Conservation (phyloP, 1,140 invertebrate genomes). For the Bombus superbus region DNA sequence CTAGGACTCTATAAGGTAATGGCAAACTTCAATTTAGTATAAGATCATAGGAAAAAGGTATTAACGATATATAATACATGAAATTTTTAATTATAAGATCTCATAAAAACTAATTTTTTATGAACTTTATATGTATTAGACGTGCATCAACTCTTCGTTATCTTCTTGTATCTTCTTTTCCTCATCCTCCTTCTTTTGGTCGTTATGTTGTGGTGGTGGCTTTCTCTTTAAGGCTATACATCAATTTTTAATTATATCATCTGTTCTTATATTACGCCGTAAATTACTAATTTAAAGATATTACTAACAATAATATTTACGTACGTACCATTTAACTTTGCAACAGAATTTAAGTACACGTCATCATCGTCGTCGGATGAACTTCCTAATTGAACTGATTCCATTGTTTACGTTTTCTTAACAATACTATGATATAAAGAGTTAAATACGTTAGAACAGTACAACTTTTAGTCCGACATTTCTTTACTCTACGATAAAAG, state of each 20-base stretch:
- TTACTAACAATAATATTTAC: not conserved
- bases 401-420: slow-evolving; percentile 33
- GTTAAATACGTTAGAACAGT: no score
- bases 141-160: not conserved
- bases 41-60: slow-evolving; percentile 9
- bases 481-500: not conserved
- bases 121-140: slow-evolving; percentile 22
- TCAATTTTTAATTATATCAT: not conserved
- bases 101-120: slow-evolving; percentile 14
- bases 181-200: not conserved
- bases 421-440: no score
- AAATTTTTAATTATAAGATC: not conserved
- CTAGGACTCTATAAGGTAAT: not conserved
- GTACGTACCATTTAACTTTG: slow-evolving; percentile 60
- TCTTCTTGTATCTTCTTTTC: not conserved
- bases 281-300: not conserved
- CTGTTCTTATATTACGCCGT: not conserved
- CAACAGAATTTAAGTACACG: slow-evolving; percentile 63
- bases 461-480: not conserved
- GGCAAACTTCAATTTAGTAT: not conserved
- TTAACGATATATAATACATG: not conserved
- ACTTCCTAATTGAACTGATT: slow-evolving; percentile 22
- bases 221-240: slow-evolving; percentile 44
- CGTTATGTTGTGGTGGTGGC: not conserved
- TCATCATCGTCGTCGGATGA: slow-evolving; percentile 69